These are phyloP conservation scores for Channa striata DNA, from an alignment of 2,797 vertebrate species.

Conservation along the genomic window DNA sequence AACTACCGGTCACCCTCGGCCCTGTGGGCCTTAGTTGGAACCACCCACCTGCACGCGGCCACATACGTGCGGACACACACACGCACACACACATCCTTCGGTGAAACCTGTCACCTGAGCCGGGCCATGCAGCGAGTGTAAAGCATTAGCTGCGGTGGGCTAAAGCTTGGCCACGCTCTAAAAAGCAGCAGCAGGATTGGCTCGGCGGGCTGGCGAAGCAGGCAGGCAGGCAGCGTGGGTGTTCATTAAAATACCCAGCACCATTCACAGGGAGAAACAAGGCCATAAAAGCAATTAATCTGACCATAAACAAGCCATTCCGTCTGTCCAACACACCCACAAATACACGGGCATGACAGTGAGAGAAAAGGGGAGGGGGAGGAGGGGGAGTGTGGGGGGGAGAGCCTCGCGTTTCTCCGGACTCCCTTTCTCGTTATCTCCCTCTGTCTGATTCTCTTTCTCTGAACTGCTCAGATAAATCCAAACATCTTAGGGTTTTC, in stretches of 20 bases:
- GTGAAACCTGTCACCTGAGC: conserved; percentile 68
- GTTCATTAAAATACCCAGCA: conserved; percentile 78
- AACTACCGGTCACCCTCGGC: conserved; percentile 59
- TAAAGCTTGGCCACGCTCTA: conserved; percentile 70
- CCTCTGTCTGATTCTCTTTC: conserved; percentile 50
- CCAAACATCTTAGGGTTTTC: conserved; percentile 49
- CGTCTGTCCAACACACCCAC: conserved; percentile 70
- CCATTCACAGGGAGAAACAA: conserved; percentile 75
- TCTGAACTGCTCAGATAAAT: conserved; percentile 59
- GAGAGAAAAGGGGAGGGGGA: conserved; percentile 37
- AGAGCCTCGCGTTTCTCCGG: conserved; percentile 30
- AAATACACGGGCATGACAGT: conserved; percentile 59
- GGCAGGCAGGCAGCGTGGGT: conserved; percentile 66
- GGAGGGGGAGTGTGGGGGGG: conserved; percentile 24
- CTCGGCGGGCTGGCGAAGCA: conserved; percentile 47
- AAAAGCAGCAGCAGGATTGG: conserved; percentile 72
- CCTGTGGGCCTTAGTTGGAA: conserved; percentile 54
- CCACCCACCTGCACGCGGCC: conserved; percentile 68
- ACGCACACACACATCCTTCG: conserved; percentile 25
- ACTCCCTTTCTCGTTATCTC: conserved; percentile 69
- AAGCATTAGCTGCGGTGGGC: conserved; percentile 50
- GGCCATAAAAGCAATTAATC: conserved; percentile 83
- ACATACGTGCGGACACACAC: no score
- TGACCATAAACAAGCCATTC: conserved; percentile 80
- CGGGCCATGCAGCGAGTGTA: conserved; percentile 51